Evolutionary conservation across 2,797 vertebrate genomes (phyloP).

Genomic region (Thamnophis elegans): DNA sequence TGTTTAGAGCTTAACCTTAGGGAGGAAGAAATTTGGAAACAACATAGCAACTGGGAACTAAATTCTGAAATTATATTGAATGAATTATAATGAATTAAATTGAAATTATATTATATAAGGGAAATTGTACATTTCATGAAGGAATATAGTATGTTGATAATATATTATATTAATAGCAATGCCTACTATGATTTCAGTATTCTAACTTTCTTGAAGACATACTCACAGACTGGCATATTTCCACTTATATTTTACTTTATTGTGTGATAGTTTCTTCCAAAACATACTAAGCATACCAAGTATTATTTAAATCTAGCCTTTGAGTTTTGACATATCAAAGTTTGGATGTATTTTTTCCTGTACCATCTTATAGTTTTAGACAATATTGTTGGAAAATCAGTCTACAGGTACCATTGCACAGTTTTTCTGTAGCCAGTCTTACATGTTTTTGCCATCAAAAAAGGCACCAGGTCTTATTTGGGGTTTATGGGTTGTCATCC

Average conservation of each 20-base stretch:
- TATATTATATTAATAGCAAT: not conserved
- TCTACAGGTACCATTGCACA: not conserved
- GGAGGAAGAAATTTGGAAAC: not conserved
- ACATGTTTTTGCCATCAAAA: too few relatives aligned
- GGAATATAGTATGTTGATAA: not conserved
- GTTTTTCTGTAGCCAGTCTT: not conserved
- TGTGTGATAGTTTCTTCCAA: not conserved
- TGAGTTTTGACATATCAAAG: not conserved
- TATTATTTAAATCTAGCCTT: not conserved
- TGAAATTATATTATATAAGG: not conserved
- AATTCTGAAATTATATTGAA: not conserved
- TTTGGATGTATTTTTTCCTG: constrained; percentile 11
- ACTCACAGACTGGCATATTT: not conserved
- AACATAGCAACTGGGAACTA: not conserved
- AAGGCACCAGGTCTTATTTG: too few relatives aligned
- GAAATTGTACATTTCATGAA: not conserved
- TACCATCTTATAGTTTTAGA: constrained; percentile 7
- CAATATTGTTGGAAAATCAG: constrained; percentile 24
- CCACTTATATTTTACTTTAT: not conserved
- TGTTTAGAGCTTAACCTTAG: not conserved
- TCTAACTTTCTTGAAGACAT: not conserved
- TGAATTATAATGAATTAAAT: too few relatives aligned
- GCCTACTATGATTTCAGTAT: not conserved
- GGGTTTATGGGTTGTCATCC: too few relatives aligned
- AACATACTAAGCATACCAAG: not conserved